A percentile compares a stretch with the other conserved stretches of the same genome.
Conservation (phyloP, 2,888 invertebrate species). For the Scaptomyza cyrtandrae region DNA sequence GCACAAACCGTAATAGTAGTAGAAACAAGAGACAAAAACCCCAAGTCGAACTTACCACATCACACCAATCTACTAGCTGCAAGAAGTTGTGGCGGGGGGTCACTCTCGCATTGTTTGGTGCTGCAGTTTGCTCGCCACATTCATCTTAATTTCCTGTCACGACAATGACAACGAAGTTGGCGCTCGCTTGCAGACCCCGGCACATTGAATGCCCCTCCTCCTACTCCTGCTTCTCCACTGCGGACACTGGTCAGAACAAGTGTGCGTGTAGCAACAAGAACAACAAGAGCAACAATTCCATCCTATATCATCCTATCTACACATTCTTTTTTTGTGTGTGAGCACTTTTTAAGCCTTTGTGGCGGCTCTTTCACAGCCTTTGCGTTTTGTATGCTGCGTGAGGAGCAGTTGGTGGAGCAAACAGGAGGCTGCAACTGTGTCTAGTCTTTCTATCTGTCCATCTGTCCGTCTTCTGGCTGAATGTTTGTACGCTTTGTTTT, state of each 20-base stretch:
- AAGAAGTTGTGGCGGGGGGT: background rate
- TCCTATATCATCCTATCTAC: slow-evolving; percentile 14
- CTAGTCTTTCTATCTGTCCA: slow-evolving; percentile 17
- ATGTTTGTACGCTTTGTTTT: slow-evolving; percentile 52
- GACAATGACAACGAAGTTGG: slow-evolving; percentile 76
- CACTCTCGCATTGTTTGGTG: slow-evolving; percentile 45
- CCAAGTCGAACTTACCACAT: slow-evolving; percentile 31
- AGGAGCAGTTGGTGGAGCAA: background rate
- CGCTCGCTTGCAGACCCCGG: slow-evolving; percentile 14
- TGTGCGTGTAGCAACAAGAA: slow-evolving; percentile 51
- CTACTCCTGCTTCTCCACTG: slow-evolving; percentile 7
- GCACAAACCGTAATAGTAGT: slow-evolving; percentile 28
- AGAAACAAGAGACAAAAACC: slow-evolving; percentile 35
- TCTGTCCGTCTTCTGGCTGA: slow-evolving; percentile 25
- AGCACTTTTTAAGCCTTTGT: slow-evolving; percentile 74
- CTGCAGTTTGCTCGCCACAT: slow-evolving; percentile 78
- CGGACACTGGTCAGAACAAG: slow-evolving; percentile 44
- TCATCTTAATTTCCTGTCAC: slow-evolving; percentile 80
- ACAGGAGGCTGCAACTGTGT: slow-evolving; percentile 40
- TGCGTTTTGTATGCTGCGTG: slow-evolving; percentile 13
- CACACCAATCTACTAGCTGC: background rate
- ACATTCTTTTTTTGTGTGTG: slow-evolving; percentile 20
- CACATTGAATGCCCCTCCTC: slow-evolving; percentile 13
- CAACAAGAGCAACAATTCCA: background rate
- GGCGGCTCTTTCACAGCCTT: slow-evolving; percentile 59